These are phyloP conservation scores for Drosophila nr. perissopoda DNA, from an alignment of 2,888 invertebrate species.

Conservation along the genomic window DNA sequence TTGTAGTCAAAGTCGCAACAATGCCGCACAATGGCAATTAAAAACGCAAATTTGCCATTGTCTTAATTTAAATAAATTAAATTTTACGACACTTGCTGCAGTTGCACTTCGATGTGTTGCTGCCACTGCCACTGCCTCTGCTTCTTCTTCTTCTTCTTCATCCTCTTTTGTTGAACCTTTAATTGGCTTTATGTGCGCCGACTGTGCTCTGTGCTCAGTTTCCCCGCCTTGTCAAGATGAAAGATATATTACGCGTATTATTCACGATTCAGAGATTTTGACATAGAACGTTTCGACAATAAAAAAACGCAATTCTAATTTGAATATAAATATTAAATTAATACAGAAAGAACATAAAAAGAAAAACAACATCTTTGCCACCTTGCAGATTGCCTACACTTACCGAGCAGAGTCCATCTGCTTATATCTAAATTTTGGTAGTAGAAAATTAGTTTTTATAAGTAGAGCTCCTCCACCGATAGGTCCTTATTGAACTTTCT, in stretches of 20 bases:
- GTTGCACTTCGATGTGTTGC: slow-evolving; percentile 56
- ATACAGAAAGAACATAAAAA: not conserved
- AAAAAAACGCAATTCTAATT: slow-evolving; percentile 50
- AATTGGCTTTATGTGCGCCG: slow-evolving; percentile 83
- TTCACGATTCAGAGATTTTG: slow-evolving; percentile 24
- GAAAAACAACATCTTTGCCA: not conserved
- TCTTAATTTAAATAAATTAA: slow-evolving; percentile 82
- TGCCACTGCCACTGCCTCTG: not conserved
- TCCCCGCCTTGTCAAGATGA: slow-evolving; percentile 5
- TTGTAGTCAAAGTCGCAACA: slow-evolving; percentile 17
- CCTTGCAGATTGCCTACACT: not conserved
- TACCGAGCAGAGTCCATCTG: not conserved
- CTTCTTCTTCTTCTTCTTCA: not conserved
- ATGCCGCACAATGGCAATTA: slow-evolving; percentile 63
- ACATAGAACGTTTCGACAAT: slow-evolving; percentile 16
- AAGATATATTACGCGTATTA: not conserved
- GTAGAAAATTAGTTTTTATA: not conserved
- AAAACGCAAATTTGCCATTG: slow-evolving; percentile 76
- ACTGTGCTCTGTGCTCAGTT: slow-evolving; percentile 10
- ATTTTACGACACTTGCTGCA: slow-evolving; percentile 80
- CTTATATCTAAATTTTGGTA: not conserved
- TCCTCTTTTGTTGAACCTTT: slow-evolving; percentile 53
- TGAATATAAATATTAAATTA: slow-evolving; percentile 42
- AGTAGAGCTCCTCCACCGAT: not conserved
- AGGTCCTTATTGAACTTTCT: too few species aligned